A percentile compares a stretch with the other conserved stretches of the same genome.
phyloP scores from a whole-genome alignment of 2,113 vertebrate genomes.

The Porphyrio hochstetteri region DNA sequence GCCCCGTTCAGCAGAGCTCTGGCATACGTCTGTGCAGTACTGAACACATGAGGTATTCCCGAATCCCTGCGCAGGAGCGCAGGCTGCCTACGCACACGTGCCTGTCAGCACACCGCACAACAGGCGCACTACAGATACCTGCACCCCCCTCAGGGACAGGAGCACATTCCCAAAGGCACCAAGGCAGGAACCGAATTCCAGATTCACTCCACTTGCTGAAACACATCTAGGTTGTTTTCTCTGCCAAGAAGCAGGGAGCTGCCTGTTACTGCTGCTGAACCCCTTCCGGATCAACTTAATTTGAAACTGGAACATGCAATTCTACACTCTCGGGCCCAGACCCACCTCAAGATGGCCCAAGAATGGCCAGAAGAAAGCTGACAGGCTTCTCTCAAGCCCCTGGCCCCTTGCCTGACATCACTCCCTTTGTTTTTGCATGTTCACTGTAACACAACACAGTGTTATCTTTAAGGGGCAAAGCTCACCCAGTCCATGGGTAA shows the following conservation, averaged over 20 bases:
- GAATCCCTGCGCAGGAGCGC: fast-evolving
- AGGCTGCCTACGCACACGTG: fast-evolving
- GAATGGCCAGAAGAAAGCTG: not conserved
- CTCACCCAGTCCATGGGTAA: not conserved
- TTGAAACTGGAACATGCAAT: not conserved
- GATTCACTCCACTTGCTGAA: not conserved
- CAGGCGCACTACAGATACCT: fast-evolving
- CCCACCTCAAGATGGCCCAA: not conserved
- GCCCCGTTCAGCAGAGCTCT: not conserved
- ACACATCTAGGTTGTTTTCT: not conserved
- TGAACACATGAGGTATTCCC: fast-evolving
- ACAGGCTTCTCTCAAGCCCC: not conserved
- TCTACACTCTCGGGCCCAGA: fast-evolving
- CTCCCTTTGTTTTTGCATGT: not conserved
- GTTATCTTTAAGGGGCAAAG: not conserved
- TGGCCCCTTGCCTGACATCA: not conserved
- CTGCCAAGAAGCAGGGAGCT: not conserved
- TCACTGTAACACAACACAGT: not conserved
- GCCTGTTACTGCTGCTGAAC: not conserved
- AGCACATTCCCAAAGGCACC: not conserved
- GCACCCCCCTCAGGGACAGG: not conserved
- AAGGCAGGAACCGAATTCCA: not conserved
- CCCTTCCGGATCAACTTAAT: not conserved
- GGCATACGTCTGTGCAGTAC: fast-evolving
- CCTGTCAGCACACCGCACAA: not conserved